Conservation (phyloP, 2,797 vertebrate species). For the Lepidocolaptes lacrymiger region DNA sequence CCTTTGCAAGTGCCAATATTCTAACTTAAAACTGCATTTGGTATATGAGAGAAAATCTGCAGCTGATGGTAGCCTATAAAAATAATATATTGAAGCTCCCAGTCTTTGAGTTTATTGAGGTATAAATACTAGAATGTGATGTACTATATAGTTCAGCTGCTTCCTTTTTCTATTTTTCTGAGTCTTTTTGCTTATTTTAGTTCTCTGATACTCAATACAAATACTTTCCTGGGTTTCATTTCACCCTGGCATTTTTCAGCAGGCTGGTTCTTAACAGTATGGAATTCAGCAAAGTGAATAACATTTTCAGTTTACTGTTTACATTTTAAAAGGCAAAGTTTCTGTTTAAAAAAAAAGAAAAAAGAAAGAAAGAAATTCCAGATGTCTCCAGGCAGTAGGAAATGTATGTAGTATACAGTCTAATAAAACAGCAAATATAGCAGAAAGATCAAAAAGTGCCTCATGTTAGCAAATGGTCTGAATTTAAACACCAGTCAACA, state of each 20-base stretch:
- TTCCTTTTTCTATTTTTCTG: constrained; percentile 9
- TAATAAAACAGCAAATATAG: constrained; percentile 12
- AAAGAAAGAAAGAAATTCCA: neutral
- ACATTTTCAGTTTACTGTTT: constrained; percentile 31
- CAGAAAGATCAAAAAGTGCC: neutral
- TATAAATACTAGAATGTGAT: neutral
- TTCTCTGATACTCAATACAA: neutral
- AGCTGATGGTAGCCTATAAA: constrained; percentile 13
- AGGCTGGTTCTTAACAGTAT: neutral
- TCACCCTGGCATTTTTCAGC: neutral
- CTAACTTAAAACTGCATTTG: neutral
- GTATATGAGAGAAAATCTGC: constrained; percentile 1
- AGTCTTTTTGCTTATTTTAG: neutral
- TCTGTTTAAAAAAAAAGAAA: neutral
- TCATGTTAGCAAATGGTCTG: neutral
- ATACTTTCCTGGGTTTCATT: constrained; percentile 26
- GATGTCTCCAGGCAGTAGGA: constrained; percentile 24
- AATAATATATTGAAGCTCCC: neutral
- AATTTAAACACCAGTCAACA: constrained; percentile 36
- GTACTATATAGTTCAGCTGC: neutral
- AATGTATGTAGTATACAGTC: neutral
- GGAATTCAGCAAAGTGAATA: constrained; percentile 14
- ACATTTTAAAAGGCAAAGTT: neutral
- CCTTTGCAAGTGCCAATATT: neutral
- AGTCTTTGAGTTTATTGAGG: constrained; percentile 2